Base-by-base conservation (phyloP, 2,113 vertebrate genomes). In the Penelope pileata region DNA sequence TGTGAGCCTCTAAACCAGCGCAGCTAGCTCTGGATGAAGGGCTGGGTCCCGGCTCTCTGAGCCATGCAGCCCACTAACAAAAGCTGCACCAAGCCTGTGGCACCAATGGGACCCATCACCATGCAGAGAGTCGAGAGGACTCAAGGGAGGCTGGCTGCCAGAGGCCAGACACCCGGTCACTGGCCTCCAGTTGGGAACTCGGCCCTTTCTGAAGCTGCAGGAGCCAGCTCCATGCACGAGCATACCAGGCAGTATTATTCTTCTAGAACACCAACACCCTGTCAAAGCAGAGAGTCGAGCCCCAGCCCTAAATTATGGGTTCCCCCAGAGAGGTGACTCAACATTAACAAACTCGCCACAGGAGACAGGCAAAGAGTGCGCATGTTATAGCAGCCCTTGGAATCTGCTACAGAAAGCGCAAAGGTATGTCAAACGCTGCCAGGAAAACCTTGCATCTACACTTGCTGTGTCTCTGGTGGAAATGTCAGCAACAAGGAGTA, bases 391-490 rank as follows among this genome's bases (percentile, higher is more conserved):
- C 50, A 77, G 24, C 45, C 59, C 34, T 62, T 18, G 9, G 45
- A 80, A 86, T 45, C 27, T 62, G 63, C 59, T 30, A 30, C 3
- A 1, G 42, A 64, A 86, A 51, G 32, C 60, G 29, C 32, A 38
- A 77, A 68, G 50, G 13, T 19, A 51, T 24, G 53, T n/a, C 54
- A 77, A 48, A 56, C 1, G 2, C 8, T 27, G 75, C 53, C 48
- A 68, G 59, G 26, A 88, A 82, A 88, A 40, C 12, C 22, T 62
- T 59, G 26, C 34, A 47, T 8, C 50, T 38, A 0, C 0, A 51
- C 32, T 18, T 0, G 0, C 38, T 51, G 43, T n/a, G 26, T 54
- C 51, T 78, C 38, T 7, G 3, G 24, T 19, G 43, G 14, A 50
- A n/a, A 38, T 15, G 67, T n/a, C 67, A 88, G 64, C 40, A 66